Evolutionary conservation across 2,888 invertebrate genomes (phyloP), one percentile per base, ranked within the genome.

Genomic region (Idaea straminata): DNA sequence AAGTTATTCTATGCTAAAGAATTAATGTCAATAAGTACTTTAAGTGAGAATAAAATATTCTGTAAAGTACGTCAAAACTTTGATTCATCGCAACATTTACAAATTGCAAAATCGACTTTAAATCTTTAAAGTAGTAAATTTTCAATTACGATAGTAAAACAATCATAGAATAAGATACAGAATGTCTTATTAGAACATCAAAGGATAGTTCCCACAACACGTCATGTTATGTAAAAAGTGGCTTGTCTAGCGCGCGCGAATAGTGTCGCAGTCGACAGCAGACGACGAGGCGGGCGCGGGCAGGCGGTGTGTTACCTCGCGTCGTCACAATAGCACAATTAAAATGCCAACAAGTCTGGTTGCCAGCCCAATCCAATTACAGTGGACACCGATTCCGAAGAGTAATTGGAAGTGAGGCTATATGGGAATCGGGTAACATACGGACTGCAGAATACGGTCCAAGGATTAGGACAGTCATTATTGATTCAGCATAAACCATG

Each of bases 321-420:
- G 82, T 83, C 89, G 89, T 92, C 92, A 92, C 92, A 92, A 92
- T 92, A 86, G 92, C 89, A 92, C 92, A 92, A 92, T 92, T 92
- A 92, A 92, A 92, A 92, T 92, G 91, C 92, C 92, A 91, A 92
- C 92, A 92, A 92, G 91, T 91, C 90, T 86, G 83, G 86, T 88
- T 85, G 90, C 91, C 89, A 85, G 87, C 83, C 91, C 90, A 92
- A 91, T 91, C 92, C 92, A 92, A 92, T 92, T 92, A 92, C 90
- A 88, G 87, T 84, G 88, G 88, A 91, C 90, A 91, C 88, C 91
- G 91, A 92, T 91, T 90, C 89, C 88, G 83, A 88, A 88, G 89
- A 91, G 91, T 92, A 92, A 92, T 92, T 92, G 92, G 91, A 87
- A 86, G 83, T 83, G 84, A 83, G 77, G 83, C 84, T 86, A 81